Base-by-base conservation (phyloP, 2,113 vertebrate species). In the Halcyon senegalensis region DNA sequence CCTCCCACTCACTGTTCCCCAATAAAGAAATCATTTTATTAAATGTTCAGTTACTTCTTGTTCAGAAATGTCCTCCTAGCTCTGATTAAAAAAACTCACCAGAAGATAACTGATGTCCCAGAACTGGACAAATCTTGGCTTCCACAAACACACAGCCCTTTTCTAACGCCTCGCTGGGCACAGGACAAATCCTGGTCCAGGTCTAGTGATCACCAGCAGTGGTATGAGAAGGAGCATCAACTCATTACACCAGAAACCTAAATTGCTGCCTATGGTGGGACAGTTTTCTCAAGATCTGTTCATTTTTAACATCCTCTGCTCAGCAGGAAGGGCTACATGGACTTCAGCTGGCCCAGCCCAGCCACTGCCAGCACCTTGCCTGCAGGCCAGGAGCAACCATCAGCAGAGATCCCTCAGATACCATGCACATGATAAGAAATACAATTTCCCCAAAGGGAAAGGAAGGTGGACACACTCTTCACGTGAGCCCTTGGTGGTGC, bases 401-500 rank as follows among this genome's bases (percentile, higher is more conserved):
- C 25, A 30, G 51, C 62, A 84, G 17, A 67, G 62, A 62, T 6
- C 46, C 41, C 37, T 37, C 13, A 14, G 75, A 19, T 14, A 20
- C 33, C 2, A 2, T 4, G 21, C 39, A 28, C 21, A 53, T 39
- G 24, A 53, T 6, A 10, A 46, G 33, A 23, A 72, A 64, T 5
- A 31, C 5, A 6, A 33, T 16, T 55, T n/a, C 51, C 43, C 53
- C 8, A 10, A 9, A 85, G 53, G 58, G 15, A 10, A 9, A 85
- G 53, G 58, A 16, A 7, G 15, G 33, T 14, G 41, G 19, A 27
- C 31, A 44, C 17, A 8, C 25, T 11, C 28, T 5, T 2, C 1
- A 0, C 5, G 28, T 5, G 5, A 5, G 31, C 31, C 66, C 28
- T 48, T 2, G 2, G 37, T 1, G n/a, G 30, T 5, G 24, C 13